These are phyloP conservation scores for Drosophila hawaiiensis DNA, from an alignment of 2,888 invertebrate genomes.

Conservation along the genomic window DNA sequence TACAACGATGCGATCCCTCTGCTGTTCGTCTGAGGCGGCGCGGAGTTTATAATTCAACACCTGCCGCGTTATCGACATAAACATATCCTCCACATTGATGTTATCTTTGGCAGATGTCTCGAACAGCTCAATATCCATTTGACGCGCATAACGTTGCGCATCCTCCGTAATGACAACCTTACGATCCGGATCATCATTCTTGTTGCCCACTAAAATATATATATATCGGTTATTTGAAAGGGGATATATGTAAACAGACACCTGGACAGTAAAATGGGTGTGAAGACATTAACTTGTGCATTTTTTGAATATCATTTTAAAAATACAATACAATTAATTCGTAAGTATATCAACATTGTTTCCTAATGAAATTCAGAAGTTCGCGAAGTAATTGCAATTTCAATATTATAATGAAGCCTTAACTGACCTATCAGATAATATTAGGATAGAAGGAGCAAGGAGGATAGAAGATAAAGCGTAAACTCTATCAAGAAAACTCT, in stretches of 20 bases:
- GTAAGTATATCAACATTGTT: neutral
- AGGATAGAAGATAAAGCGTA: neutral
- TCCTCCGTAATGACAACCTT: conserved; percentile 99
- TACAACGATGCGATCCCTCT: conserved; percentile 83
- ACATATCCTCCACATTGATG: conserved; percentile 99
- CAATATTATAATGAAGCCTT: neutral
- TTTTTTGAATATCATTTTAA: neutral
- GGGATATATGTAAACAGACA: neutral
- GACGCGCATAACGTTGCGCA: conserved; percentile 97
- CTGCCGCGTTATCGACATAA: conserved; percentile 88
- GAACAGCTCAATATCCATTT: conserved; percentile 98
- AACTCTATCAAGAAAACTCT: too few species aligned
- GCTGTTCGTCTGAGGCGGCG: conserved; percentile 84
- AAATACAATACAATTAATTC: neutral
- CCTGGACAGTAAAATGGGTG: neutral
- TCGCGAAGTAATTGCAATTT: too few species aligned
- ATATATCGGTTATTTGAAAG: neutral
- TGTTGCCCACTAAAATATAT: conserved; percentile 93
- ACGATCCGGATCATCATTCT: conserved; percentile 96
- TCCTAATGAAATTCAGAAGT: neutral
- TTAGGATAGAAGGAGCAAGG: neutral
- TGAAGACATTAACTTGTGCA: neutral
- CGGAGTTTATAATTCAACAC: conserved; percentile 85
- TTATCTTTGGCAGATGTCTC: conserved; percentile 99
- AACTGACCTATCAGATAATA: neutral